Evolutionary conservation across 92 coral and sea anemone genomes (phyloP).

Genomic region (Palythoa caribaeorum): DNA sequence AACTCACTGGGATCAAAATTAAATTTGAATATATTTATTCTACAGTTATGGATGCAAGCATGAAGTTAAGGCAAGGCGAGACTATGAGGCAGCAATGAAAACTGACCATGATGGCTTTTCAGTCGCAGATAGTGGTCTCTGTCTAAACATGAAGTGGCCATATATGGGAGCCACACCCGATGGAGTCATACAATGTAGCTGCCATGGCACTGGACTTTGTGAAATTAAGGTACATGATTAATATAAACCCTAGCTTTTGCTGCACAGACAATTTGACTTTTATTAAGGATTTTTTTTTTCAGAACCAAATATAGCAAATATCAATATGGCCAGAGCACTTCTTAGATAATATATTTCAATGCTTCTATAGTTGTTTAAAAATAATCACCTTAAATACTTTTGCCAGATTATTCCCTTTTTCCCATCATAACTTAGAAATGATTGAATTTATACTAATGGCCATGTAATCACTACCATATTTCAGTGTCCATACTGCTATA

Average conservation of each 20-base stretch:
- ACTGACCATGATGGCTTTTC: slow-evolving; percentile 24
- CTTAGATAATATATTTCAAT: background rate
- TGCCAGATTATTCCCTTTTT: background rate
- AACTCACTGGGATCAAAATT: background rate
- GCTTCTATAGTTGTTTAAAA: background rate
- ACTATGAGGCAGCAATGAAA: slow-evolving; percentile 10
- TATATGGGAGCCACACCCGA: slow-evolving; percentile 57
- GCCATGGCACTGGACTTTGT: slow-evolving; percentile 58
- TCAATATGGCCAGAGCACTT: background rate
- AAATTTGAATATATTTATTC: slow-evolving; percentile 9
- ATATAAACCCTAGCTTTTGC: background rate
- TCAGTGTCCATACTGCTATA: slow-evolving; percentile 51
- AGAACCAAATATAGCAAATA: background rate
- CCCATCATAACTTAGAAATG: background rate
- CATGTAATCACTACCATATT: slow-evolving; percentile 7
- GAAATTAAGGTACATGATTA: slow-evolving; percentile 55
- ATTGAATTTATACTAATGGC: background rate
- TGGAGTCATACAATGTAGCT: slow-evolving; percentile 46
- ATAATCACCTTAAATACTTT: background rate
- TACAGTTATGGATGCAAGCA: slow-evolving; percentile 62
- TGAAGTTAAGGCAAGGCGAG: slow-evolving; percentile 50
- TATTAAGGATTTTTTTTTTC: background rate
- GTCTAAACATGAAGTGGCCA: slow-evolving; percentile 47
- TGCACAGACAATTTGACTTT: slow-evolving; percentile 7
- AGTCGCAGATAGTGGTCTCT: slow-evolving; percentile 42